Evolutionary conservation across 1,140 invertebrate genomes (phyloP), one percentile per base, ranked within the genome.

Genomic region (Brachionus rubens): DNA sequence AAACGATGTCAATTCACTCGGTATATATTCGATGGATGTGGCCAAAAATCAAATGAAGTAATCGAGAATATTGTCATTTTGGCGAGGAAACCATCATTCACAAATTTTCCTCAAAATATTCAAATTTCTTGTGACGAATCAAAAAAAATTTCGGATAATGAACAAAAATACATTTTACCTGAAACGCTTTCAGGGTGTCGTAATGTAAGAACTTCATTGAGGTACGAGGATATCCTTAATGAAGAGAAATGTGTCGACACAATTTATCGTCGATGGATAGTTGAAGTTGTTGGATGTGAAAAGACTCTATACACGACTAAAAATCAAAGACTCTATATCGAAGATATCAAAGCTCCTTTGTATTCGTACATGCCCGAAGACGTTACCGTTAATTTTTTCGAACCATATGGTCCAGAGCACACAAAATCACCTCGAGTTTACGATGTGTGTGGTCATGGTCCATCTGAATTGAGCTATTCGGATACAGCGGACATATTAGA

Each of bases 21-120:
- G 28, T 65, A 16, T 43, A 30, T 65, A 6, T 65, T 19, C 28
- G 59, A 65, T 43, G 30, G 30, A 43, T 65, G 59, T 21, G 59
- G 59, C 10, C 59, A 65, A 28, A 65, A 43, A 33, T 65, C 59
- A 3, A 65, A 65, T 43, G 21, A 65, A 65, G 59, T 65, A 24
- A n/a, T 40, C 16, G 59, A 65, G 33, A 12, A 36, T 43, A 26
- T 33, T 3, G 3, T 36, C 3, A 33, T 65, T 65, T 33, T 65
- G 10, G 24, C 59, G 9, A 65, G 26, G 33, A 16, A 33, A 43
- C 59, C 59, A n/a, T 40, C 10, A n/a, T 65, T 65, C 21, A 30
- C 14, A 24, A 65, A 5, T n/a, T 65, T 65, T 65, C 59, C 59
- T 24, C 14, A 28, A 19, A 65, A 65, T 43, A 19, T 65, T n/a